Base-by-base conservation (phyloP, 30 jellyfish, hydroid and myxozoan genomes). In the Nemopilema nomurai region DNA sequence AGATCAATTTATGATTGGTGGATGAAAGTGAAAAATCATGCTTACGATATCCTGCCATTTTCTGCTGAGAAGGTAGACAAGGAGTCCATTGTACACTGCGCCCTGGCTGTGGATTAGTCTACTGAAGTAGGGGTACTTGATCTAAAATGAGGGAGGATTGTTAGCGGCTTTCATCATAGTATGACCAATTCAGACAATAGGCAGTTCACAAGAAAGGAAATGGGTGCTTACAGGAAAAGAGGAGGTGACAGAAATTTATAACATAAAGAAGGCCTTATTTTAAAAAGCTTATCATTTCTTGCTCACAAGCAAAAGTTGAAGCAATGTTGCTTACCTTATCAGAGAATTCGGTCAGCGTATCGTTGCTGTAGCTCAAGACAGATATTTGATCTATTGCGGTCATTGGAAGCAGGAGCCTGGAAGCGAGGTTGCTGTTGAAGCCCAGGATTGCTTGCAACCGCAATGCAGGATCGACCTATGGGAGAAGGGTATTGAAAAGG, bases 21-120 rank as follows among this genome's bases (percentile, higher is more conserved):
- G n/a, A n/a, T n/a, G n/a, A 86, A 7, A 67, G 72, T 0, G 1
- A 33, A 6, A 20, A 62, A n/a, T 9, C 51, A 62, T 13, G 71
- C 99, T 72, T 85, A 94, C 99, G 49, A 94, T 89, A 25, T 89
- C 87, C 8, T 49, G 85, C 99, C 99, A 94, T 67, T 89, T 84
- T 67, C 99, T 80, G 26, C 85, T 89, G 25, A 52, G 49, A 18
- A 94, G 81, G 72, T 71, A 94, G 8, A 94, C 82, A 1, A 85
- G 68, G 26, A 94, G 69, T 17, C 97, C 99, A 71, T 89, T 77
- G 71, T 89, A 80, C 21, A 28, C 50, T 21, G 75, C 74, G n/a
- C 28, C 31, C 26, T 94, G 96, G 41, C 94, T 71, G 78, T 89
- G 89, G 27, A 71, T 80, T 24, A 94, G 83, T 9, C 99, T 94